Percentiles rank a stretch among this genome's conserved stretches.
Conservation (phyloP, 2,797 vertebrate genomes). For the Alosa sapidissima region DNA sequence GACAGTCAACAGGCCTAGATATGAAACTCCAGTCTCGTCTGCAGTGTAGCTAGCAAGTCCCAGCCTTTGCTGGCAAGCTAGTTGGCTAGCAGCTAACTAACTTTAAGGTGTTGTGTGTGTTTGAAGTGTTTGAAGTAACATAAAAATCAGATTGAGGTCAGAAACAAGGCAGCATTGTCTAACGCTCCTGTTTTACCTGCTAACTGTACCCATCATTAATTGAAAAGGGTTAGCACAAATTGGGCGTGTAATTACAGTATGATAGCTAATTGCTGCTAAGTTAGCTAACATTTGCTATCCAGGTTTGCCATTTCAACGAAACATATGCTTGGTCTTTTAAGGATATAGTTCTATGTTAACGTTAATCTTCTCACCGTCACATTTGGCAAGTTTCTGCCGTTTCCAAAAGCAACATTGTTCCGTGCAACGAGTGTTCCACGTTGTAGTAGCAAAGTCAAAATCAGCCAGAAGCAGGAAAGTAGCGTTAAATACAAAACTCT, state of each 20-base stretch:
- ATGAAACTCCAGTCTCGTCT: neutral
- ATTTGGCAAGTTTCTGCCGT: neutral
- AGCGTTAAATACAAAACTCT: neutral
- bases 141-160: neutral
- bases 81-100: neutral
- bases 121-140: neutral
- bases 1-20: neutral
- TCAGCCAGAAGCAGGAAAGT: slow-evolving; percentile 5
- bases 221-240: neutral
- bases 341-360: neutral
- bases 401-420: slow-evolving; percentile 6
- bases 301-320: slow-evolving; percentile 13
- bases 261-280: neutral
- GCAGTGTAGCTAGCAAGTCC: neutral
- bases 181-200: neutral
- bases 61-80: neutral
- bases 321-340: slow-evolving; percentile 12
- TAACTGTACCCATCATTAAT: neutral
- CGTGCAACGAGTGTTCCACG: slow-evolving; percentile 1
- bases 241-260: neutral
- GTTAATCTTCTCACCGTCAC: slow-evolving; percentile 14
- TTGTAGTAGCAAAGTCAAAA: neutral
- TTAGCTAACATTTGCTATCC: neutral
- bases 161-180: neutral
- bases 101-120: neutral